phyloP scores from a whole-genome alignment of 2,113 vertebrate genomes.

The Saccopteryx bilineata region DNA sequence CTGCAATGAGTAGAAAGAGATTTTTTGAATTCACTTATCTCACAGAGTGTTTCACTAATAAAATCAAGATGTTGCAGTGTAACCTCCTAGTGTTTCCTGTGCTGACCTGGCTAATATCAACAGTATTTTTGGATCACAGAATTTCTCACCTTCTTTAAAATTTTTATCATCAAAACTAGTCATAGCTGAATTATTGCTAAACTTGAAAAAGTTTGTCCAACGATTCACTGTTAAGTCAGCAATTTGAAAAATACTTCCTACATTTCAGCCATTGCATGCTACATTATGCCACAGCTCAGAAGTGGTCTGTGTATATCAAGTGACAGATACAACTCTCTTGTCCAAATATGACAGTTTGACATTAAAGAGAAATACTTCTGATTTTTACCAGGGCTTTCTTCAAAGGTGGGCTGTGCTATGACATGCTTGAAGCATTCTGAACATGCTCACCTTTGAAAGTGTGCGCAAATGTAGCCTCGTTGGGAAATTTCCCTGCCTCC shows the following conservation, averaged over 20 bases:
- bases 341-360: neutral
- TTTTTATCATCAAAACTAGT: neutral
- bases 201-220: neutral
- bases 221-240: neutral
- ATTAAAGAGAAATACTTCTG: neutral
- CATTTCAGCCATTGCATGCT: neutral
- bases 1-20: neutral
- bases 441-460: neutral
- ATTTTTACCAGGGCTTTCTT: constrained; percentile 16
- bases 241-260: neutral
- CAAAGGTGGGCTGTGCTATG: neutral
- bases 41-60: neutral
- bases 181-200: neutral
- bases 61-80: neutral
- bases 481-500: neutral
- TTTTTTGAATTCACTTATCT: neutral
- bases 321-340: neutral
- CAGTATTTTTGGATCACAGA: neutral
- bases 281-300: neutral
- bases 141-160: constrained; percentile 34
- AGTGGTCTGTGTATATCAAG: neutral
- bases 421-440: neutral
- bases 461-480: neutral
- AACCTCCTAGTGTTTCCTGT: neutral
- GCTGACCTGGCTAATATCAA: neutral